Percentiles rank a stretch among this genome's conserved stretches.
Conservation (phyloP, 2,797 vertebrate genomes). For the Pristis pectinata region DNA sequence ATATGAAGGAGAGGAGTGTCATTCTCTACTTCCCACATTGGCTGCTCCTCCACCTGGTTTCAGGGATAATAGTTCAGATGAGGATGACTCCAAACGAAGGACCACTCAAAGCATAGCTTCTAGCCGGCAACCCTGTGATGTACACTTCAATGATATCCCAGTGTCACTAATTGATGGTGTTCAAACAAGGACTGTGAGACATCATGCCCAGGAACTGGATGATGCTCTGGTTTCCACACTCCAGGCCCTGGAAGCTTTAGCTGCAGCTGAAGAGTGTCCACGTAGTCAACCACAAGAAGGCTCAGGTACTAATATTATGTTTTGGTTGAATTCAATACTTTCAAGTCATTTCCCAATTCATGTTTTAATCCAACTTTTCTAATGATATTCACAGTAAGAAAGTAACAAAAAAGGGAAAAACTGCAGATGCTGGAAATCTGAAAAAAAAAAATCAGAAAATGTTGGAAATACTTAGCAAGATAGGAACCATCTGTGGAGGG, state of each 20-base stretch:
- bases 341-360: constrained; percentile 26
- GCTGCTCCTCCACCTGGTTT: constrained; percentile 93
- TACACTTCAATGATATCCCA: constrained; percentile 76
- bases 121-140: constrained; percentile 53
- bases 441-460: too few relatives aligned
- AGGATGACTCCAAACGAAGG: constrained; percentile 83
- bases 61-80: constrained; percentile 95
- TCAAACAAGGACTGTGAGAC: constrained; percentile 82
- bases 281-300: constrained; percentile 87
- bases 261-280: constrained; percentile 90
- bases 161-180: constrained; percentile 91
- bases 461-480: too few relatives aligned
- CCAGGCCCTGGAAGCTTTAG: constrained; percentile 92
- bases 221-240: constrained; percentile 95
- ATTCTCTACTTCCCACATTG: constrained; percentile 71
- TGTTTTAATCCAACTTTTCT: not conserved
- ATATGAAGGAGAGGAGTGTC: constrained; percentile 67
- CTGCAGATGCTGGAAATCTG: too few relatives aligned
- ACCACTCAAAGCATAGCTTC: constrained; percentile 50
- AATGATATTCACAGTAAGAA: not conserved
- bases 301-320: constrained; percentile 68
- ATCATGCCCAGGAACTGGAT: constrained; percentile 94
- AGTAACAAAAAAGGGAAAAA: too few relatives aligned
- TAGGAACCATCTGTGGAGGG: too few relatives aligned
- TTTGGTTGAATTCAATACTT: not conserved